These are phyloP conservation scores for Aplidium turbinatum DNA, from an alignment of 23 tunicate species.

Conservation along the genomic window DNA sequence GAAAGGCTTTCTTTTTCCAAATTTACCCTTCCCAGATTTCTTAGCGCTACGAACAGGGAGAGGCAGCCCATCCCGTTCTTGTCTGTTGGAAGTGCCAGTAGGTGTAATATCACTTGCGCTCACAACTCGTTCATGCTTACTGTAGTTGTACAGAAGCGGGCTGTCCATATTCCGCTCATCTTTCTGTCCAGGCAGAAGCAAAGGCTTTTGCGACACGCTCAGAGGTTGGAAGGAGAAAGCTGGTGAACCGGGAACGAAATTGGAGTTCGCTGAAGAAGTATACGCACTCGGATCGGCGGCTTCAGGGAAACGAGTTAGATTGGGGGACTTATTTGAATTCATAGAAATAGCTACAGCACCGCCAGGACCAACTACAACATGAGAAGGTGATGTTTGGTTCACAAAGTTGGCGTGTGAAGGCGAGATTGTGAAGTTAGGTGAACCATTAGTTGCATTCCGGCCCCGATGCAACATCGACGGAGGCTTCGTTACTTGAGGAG, in stretches of 20 bases:
- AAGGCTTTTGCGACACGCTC: conserved; percentile 51
- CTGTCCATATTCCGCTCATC: not conserved
- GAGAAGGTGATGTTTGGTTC: conserved; percentile 15
- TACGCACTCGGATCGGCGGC: not conserved
- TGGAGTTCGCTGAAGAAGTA: conserved; percentile 12
- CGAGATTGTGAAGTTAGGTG: not conserved
- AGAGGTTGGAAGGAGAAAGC: conserved; percentile 48
- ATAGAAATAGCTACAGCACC: conserved; percentile 39
- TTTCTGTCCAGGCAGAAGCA: conserved; percentile 27
- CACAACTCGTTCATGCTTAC: not conserved
- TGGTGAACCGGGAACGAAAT: not conserved
- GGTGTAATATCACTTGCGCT: no score
- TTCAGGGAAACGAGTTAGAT: not conserved
- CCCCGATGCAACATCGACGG: conserved; percentile 60
- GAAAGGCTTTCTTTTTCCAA: conserved; percentile 6
- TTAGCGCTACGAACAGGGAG: not conserved
- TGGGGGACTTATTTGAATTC: not conserved
- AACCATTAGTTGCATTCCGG: conserved; percentile 10
- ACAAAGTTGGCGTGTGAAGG: not conserved
- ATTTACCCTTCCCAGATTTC: conserved; percentile 5
- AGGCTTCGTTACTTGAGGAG: conserved; percentile 70
- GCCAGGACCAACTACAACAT: conserved; percentile 49
- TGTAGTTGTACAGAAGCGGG: not conserved
- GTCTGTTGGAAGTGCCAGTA: not conserved
- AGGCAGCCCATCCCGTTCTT: not conserved